Conservation (phyloP, 2,888 invertebrate species). For the Campaea margaritaria region DNA sequence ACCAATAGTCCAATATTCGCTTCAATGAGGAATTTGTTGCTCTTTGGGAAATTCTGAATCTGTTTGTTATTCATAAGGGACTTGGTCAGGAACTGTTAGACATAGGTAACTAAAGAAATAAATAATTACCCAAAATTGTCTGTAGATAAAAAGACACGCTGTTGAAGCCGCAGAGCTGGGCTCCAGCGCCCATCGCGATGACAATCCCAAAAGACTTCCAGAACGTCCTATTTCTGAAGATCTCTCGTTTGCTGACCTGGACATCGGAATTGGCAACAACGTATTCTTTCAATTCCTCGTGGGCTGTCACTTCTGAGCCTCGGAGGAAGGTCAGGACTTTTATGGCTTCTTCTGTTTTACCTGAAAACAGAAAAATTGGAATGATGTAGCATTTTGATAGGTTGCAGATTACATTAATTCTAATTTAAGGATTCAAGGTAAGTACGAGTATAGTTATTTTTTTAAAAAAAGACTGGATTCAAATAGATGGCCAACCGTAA, state of each 20-base stretch:
- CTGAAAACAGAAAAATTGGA: slow-evolving; percentile 48
- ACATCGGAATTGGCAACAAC: slow-evolving; percentile 24
- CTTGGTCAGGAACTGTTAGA: too few relatives aligned
- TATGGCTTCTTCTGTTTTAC: slow-evolving; percentile 53
- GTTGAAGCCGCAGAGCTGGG: slow-evolving; percentile 61
- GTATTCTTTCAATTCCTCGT: slow-evolving; percentile 62
- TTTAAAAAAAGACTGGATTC: too few relatives aligned
- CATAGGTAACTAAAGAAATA: too few relatives aligned
- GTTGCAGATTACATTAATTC: too few relatives aligned
- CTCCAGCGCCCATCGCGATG: slow-evolving; percentile 15
- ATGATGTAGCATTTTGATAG: too few relatives aligned
- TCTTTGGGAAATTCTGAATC: too few relatives aligned
- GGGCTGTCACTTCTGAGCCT: slow-evolving; percentile 54
- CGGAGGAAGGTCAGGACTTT: slow-evolving; percentile 57
- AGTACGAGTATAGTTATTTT: too few relatives aligned
- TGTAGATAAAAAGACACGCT: slow-evolving; percentile 65
- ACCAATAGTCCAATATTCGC: too few relatives aligned
- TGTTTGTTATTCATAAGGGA: too few relatives aligned
- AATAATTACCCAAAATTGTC: slow-evolving; percentile 50
- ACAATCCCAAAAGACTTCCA: slow-evolving; percentile 51
- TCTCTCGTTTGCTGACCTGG: slow-evolving; percentile 39
- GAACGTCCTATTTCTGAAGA: slow-evolving; percentile 46
- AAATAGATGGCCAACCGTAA: too few relatives aligned
- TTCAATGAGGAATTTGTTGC: too few relatives aligned
- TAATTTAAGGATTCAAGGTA: too few relatives aligned